Conservation (phyloP, 2,113 vertebrate species). For the Melospiza melodia region DNA sequence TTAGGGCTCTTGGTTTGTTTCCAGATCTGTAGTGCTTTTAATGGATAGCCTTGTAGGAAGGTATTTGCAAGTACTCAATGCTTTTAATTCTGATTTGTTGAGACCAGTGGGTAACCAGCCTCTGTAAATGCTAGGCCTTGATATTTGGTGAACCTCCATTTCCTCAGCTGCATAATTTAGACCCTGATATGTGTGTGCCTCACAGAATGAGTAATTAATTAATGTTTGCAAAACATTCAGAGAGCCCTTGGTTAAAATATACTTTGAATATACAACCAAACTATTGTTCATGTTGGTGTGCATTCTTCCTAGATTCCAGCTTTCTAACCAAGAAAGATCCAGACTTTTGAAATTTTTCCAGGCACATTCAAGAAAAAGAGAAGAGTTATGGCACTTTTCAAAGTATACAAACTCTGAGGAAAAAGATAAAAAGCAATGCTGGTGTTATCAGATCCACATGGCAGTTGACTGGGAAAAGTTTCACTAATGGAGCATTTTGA, state of each 20-base stretch:
- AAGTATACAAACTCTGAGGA: background rate
- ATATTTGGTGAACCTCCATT: background rate
- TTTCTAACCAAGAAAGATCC: background rate
- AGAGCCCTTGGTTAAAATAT: background rate
- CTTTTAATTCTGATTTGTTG: background rate
- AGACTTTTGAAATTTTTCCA: background rate
- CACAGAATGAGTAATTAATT: background rate
- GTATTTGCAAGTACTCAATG: background rate
- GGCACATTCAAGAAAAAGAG: background rate
- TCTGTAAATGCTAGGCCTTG: background rate
- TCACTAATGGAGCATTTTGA: background rate
- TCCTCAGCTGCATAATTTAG: background rate
- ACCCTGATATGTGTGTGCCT: background rate
- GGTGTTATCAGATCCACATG: background rate
- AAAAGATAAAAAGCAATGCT: background rate
- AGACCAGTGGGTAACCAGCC: background rate
- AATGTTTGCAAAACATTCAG: background rate
- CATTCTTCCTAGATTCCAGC: background rate
- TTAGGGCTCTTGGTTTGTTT: background rate
- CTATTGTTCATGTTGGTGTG: background rate
- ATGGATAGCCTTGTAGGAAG: background rate
- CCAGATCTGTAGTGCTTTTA: background rate
- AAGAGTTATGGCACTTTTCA: background rate
- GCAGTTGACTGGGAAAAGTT: background rate
- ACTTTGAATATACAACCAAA: background rate